These are phyloP conservation scores for Darwinula stevensoni DNA, from an alignment of 2,888 invertebrate genomes.

Conservation along the genomic window DNA sequence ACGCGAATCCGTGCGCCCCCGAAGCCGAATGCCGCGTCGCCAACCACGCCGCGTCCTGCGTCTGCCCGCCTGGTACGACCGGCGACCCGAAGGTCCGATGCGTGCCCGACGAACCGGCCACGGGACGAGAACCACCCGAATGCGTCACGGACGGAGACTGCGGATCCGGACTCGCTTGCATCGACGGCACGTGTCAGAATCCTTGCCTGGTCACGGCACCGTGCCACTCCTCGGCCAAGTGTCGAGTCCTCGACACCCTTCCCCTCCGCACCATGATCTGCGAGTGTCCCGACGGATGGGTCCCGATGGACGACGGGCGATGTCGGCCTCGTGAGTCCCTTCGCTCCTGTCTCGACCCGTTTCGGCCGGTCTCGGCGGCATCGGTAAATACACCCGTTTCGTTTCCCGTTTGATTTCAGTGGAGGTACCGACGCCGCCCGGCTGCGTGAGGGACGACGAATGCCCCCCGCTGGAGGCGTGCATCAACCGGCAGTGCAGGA, in stretches of 20 bases:
- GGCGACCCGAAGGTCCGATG: constrained; percentile 13
- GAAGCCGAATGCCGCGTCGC: constrained; percentile 12
- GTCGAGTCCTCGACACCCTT: constrained; percentile 9
- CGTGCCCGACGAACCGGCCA: constrained; percentile 9
- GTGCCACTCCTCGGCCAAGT: constrained; percentile 7
- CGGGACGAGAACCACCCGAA: neutral
- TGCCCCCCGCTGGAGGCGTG: constrained; percentile 50
- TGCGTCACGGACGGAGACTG: constrained; percentile 58
- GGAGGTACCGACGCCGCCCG: constrained; percentile 17
- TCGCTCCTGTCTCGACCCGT: too few relatives aligned
- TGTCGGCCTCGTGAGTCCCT: constrained; percentile 26
- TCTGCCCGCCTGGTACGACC: constrained; percentile 10
- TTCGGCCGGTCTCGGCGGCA: too few relatives aligned
- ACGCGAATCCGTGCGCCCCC: constrained; percentile 19
- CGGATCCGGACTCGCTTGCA: constrained; percentile 42
- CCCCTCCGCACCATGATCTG: constrained; percentile 8
- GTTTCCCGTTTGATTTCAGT: constrained; percentile 6
- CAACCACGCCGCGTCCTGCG: constrained; percentile 11
- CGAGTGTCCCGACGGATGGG: constrained; percentile 45
- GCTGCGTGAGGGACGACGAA: constrained; percentile 47
- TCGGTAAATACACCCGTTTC: too few relatives aligned
- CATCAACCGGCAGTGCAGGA: constrained; percentile 51
- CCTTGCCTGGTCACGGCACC: constrained; percentile 29
- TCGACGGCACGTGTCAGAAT: constrained; percentile 48
- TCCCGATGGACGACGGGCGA: constrained; percentile 39